Evolutionary conservation across 2,797 vertebrate genomes (phyloP).

Genomic region (Mycteria americana): DNA sequence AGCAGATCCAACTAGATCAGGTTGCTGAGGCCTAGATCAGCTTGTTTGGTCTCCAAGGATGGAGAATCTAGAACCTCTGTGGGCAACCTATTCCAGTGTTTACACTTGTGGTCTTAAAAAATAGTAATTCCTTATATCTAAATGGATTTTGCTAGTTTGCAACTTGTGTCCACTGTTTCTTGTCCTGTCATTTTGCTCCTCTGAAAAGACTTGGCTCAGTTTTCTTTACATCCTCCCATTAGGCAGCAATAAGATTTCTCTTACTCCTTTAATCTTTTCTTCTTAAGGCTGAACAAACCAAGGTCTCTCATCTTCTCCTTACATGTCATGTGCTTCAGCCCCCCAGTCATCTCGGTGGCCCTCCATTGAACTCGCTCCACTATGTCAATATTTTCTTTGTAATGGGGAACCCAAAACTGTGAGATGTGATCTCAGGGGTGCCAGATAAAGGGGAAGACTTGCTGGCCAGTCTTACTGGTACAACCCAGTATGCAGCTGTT

Average conservation of each 20-base stretch:
- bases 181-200: background rate
- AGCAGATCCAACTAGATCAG: background rate
- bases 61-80: background rate
- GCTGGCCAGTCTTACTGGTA: background rate
- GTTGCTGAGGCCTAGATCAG: background rate
- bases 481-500: background rate
- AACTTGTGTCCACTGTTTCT: background rate
- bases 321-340: background rate
- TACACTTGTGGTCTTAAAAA: background rate
- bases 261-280: background rate
- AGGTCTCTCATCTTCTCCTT: background rate
- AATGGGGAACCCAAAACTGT: background rate
- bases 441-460: background rate
- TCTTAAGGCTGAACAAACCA: background rate
- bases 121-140: background rate
- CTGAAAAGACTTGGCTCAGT: background rate
- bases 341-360: background rate
- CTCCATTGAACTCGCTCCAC: rapidly evolving
- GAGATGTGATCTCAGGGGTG: background rate
- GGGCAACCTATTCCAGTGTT: background rate
- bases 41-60: background rate
- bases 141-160: background rate
- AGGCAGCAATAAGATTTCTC: background rate
- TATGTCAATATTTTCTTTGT: background rate
- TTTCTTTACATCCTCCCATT: background rate